phyloP scores from a whole-genome alignment of 1,140 invertebrate genomes.

The Ericerus pela region DNA sequence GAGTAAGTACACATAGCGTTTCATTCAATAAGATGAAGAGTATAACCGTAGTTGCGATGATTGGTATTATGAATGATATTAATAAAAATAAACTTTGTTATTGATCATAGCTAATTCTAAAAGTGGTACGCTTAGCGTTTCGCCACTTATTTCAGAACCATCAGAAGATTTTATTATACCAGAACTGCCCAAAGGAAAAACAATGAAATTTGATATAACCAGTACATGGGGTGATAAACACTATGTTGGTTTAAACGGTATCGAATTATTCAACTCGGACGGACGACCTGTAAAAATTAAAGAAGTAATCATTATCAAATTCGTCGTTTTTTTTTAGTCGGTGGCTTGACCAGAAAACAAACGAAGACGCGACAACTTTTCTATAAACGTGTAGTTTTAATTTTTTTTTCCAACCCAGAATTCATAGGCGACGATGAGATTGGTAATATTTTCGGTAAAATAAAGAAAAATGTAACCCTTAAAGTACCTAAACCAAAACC shows the following conservation, averaged over 20 bases:
- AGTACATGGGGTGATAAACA: constrained; percentile 70
- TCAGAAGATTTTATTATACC: constrained; percentile 40
- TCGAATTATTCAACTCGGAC: constrained; percentile 54
- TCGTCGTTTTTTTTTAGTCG: neutral
- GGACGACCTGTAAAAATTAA: constrained; percentile 41
- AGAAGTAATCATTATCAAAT: constrained; percentile 32
- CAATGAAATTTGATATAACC: constrained; percentile 50
- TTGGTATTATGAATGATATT: neutral
- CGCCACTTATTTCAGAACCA: neutral
- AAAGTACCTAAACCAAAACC: too few relatives aligned
- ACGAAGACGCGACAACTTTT: too few relatives aligned
- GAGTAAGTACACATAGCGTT: constrained; percentile 5
- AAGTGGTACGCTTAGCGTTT: neutral
- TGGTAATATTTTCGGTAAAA: neutral
- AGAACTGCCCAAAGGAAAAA: constrained; percentile 50
- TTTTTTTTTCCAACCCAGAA: too few relatives aligned
- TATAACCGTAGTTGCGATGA: neutral
- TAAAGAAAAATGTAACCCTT: constrained; percentile 4
- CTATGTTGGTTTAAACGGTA: constrained; percentile 63
- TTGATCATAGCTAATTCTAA: neutral
- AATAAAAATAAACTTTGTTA: neutral
- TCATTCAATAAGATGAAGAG: neutral
- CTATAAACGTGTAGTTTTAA: too few relatives aligned
- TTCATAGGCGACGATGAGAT: too few relatives aligned
- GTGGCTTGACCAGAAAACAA: too few relatives aligned